Base-by-base conservation (phyloP, 2,113 vertebrate species). In the Vicugna pacos region DNA sequence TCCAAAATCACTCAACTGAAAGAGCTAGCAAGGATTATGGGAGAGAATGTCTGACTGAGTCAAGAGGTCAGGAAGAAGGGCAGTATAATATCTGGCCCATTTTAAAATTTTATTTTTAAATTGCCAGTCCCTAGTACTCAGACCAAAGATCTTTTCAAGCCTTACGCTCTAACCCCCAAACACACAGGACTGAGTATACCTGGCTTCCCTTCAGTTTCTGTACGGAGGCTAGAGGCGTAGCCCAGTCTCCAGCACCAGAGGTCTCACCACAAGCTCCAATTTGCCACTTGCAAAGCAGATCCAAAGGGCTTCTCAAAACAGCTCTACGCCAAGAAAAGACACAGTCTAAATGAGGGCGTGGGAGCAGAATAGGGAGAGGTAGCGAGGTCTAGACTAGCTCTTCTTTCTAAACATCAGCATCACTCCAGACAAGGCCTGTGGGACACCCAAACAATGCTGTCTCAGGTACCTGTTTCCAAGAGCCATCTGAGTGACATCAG, bases 21-120 rank as follows among this genome's bases (percentile, higher is more conserved):
- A 91, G 73, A 91, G 46, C 72, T 70, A 2, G 42, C 7, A 0
- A 89, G 67, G 48, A 56, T 26, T 24, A 32, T 17, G 28, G 69
- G 19, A 86, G 62, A 93, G n/a, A 73, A 72, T 30, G 84, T 83
- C 62, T 81, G 42, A 38, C 22, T 67, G 35, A 70, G 48, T 13
- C 22, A 10, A 50, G 24, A 96, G 54, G 15, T n/a, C 56, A 73
- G 32, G 22, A 30, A 87, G 14, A 77, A 89, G 26, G 19, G 1
- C 12, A 92, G 56, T 15, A 30, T 14, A 46, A 20, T 58, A n/a
- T 77, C 42, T 77, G 32, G 26, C 48, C 75, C 14, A 14, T 73
- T 35, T 67, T 38, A 38, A 38, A 38, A 38, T 38, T 60, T 65
- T 38, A 24, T 52, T 70, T 72, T 24, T 92, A 56, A 88, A 62